Evolutionary conservation across 2,113 vertebrate species (phyloP), one percentile per base, ranked within the genome.

Genomic region (Chrysochloris asiatica): DNA sequence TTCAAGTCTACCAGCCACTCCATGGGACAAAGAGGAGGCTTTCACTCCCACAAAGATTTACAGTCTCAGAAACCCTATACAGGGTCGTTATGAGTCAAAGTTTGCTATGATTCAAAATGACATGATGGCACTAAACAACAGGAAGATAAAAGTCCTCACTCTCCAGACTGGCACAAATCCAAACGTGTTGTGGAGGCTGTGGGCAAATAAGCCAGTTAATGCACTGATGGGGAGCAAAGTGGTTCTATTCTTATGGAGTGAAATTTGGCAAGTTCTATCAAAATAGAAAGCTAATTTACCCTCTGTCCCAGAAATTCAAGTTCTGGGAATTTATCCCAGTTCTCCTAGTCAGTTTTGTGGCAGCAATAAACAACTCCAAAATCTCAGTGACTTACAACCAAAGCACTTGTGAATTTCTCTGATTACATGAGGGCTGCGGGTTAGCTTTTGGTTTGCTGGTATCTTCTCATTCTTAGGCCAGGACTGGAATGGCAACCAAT

Each of bases 271-370:
- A 36, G 73, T 79, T 16, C 48, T 48, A 73, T 63, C 59, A 61
- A 92, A 83, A 89, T 63, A 52, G 83, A 93, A 47, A 56, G 38
- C 73, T 1, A 56, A 69, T 91, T 94, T 82, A 71, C 30, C 33
- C 12, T 69, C 93, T 67, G 47, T 78, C 43, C 16, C 30, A 73
- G 30, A 41, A 52, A 38, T 91, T 13, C 16, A 12, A 52, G 12
- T 90, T 93, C n/a, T 85, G 61, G 47, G 45, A 91, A 85, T 83
- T n/a, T 59, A 52, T 24, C 56, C n/a, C 54, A 24, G 16, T 2
- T 81, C 72, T 22, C 1, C 69, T 28, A 26, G n/a, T 48, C 61
- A 63, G 24, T 17, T 89, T 73, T 30, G 26, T 78, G 43, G 36
- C 21, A 83, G 65, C 50, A 48, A 38, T 72, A 24, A 77, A 33